A percentile compares a stretch with the other conserved stretches of the same genome.
phyloP scores from a whole-genome alignment of 2,113 vertebrate genomes.

The Cynopterus brachyotis region DNA sequence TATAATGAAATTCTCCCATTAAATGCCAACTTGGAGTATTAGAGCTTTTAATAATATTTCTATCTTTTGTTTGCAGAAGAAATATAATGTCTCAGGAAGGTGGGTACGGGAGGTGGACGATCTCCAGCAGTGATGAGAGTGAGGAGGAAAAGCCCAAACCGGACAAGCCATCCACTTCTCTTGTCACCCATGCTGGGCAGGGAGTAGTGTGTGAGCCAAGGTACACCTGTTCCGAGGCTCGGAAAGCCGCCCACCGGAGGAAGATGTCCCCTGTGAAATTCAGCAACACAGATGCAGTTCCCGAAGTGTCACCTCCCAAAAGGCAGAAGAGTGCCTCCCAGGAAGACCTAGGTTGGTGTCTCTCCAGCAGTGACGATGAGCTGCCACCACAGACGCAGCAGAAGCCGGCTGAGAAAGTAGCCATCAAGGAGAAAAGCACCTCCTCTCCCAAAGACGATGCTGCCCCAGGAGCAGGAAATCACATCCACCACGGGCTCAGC shows the following conservation, averaged over 20 bases:
- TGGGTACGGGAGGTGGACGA: slow-evolving; percentile 92
- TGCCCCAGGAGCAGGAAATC: neutral
- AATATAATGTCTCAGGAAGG: slow-evolving; percentile 87
- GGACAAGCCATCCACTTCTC: slow-evolving; percentile 76
- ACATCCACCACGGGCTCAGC: slow-evolving; percentile 66
- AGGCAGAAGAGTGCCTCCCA: slow-evolving; percentile 84
- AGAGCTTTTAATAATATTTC: neutral
- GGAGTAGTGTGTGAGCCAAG: neutral
- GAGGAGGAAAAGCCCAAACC: slow-evolving; percentile 86
- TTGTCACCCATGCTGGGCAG: fast-evolving
- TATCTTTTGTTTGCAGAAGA: neutral
- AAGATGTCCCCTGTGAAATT: slow-evolving; percentile 85
- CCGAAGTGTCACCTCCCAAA: slow-evolving; percentile 67
- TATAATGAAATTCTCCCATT: neutral
- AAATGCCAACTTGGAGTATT: neutral
- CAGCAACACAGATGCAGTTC: slow-evolving; percentile 42
- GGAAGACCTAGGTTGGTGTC: slow-evolving; percentile 91
- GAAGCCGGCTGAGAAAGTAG: neutral
- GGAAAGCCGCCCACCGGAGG: slow-evolving; percentile 85
- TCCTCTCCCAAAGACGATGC: neutral
- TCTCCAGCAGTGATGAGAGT: slow-evolving; percentile 97
- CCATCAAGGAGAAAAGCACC: slow-evolving; percentile 41
- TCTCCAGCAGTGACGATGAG: slow-evolving; percentile 96
- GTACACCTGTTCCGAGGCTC: slow-evolving; percentile 88
- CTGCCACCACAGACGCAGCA: neutral